Conservation (phyloP, 2,113 vertebrate genomes). For the Patagioenas fasciata region DNA sequence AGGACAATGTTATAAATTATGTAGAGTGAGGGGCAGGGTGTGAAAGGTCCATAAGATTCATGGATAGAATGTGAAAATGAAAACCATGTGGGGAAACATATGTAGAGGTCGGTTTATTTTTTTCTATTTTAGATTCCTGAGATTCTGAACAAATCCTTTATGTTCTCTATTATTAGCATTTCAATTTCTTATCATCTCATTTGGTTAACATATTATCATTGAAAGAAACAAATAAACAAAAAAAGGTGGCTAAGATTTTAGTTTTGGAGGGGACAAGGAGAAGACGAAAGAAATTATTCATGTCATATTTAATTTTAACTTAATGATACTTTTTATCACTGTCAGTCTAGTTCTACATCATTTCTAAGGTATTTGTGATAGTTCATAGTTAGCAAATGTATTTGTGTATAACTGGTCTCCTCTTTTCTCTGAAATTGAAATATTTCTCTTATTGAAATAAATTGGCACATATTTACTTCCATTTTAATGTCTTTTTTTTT, state of each 20-base stretch:
- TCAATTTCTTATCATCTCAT: neutral
- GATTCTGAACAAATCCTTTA: neutral
- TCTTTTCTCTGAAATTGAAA: neutral
- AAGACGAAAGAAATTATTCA: neutral
- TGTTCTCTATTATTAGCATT: neutral
- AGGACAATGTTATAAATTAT: neutral
- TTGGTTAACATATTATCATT: neutral
- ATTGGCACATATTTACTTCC: neutral
- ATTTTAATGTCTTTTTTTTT: neutral
- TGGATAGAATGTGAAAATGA: neutral
- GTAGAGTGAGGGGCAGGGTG: fast-evolving
- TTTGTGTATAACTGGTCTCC: neutral
- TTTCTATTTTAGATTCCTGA: neutral
- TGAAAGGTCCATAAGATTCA: neutral
- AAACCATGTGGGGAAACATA: neutral
- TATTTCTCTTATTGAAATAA: neutral
- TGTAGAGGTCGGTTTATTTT: neutral
- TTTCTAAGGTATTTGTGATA: conserved; percentile 11
- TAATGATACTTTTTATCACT: neutral
- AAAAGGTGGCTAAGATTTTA: neutral
- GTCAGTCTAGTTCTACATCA: neutral
- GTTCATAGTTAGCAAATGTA: neutral
- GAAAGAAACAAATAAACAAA: neutral
- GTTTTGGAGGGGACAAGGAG: neutral
- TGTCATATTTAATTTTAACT: neutral